These are phyloP conservation scores for Hylaea fasciaria DNA, from an alignment of 2,888 invertebrate species.

Conservation along the genomic window DNA sequence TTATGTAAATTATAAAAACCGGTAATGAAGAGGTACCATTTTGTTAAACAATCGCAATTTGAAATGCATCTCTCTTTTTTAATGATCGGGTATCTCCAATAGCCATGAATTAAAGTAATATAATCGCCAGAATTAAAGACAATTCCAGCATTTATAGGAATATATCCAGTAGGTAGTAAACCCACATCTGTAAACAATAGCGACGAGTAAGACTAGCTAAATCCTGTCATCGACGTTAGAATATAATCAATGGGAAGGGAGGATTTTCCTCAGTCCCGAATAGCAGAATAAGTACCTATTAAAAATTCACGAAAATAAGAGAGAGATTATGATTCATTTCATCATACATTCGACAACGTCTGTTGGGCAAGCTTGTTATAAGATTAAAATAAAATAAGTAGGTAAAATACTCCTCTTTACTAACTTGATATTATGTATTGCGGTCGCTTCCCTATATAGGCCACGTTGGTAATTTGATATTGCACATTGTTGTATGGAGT, in stretches of 20 bases:
- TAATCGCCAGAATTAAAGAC: constrained; percentile 39
- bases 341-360: too few relatives aligned
- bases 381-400: too few relatives aligned
- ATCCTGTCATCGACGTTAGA: too few relatives aligned
- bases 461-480: constrained; percentile 59
- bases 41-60: constrained; percentile 63
- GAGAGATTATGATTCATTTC: too few relatives aligned
- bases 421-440: constrained; percentile 63
- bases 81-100: constrained; percentile 62
- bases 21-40: constrained; percentile 50
- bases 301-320: too few relatives aligned
- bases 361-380: too few relatives aligned
- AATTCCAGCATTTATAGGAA: constrained; percentile 65
- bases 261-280: too few relatives aligned
- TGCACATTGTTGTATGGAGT: constrained; percentile 64
- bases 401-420: constrained; percentile 9
- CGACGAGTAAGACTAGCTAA: too few relatives aligned
- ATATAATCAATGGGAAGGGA: too few relatives aligned
- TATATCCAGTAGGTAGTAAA: constrained; percentile 66
- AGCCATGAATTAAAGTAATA: constrained; percentile 58
- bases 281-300: too few relatives aligned
- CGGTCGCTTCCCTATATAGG: constrained; percentile 60
- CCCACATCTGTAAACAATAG: constrained; percentile 52
- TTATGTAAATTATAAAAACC: background rate
- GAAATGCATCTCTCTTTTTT: constrained; percentile 54